Percentiles rank a stretch among this genome's conserved stretches.
Conservation (phyloP, 2,113 vertebrate genomes). For the Sturnus vulgaris region DNA sequence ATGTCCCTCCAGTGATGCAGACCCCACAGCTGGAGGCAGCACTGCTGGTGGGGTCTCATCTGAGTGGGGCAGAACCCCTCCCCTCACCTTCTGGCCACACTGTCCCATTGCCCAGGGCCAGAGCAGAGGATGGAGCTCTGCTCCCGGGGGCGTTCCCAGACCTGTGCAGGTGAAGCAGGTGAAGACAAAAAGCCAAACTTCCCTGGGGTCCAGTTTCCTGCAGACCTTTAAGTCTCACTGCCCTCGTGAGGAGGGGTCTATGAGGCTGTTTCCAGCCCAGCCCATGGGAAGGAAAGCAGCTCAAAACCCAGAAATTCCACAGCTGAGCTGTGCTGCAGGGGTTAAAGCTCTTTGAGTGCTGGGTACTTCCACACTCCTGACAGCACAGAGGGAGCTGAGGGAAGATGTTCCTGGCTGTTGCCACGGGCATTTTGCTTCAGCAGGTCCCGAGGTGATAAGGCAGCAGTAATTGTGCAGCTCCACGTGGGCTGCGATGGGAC, state of each 20-base stretch:
- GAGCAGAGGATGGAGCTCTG: background rate
- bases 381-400: background rate
- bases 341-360: background rate
- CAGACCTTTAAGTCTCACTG: background rate
- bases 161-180: background rate
- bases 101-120: background rate
- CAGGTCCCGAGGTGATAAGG: background rate
- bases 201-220: background rate
- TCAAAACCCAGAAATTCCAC: background rate
- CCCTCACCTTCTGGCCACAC: background rate
- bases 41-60: fast-evolving
- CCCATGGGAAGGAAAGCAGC: background rate
- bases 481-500: background rate
- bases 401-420: slow-evolving; percentile 21
- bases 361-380: background rate
- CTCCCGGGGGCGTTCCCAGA: background rate
- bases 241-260: background rate
- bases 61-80: background rate
- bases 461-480: background rate
- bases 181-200: background rate
- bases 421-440: background rate
- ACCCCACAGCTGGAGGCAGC: background rate
- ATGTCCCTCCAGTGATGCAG: background rate
- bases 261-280: background rate
- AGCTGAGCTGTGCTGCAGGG: background rate